These are phyloP conservation scores for Apaloderma vittatum DNA, from an alignment of 2,113 vertebrate species.

Conservation along the genomic window DNA sequence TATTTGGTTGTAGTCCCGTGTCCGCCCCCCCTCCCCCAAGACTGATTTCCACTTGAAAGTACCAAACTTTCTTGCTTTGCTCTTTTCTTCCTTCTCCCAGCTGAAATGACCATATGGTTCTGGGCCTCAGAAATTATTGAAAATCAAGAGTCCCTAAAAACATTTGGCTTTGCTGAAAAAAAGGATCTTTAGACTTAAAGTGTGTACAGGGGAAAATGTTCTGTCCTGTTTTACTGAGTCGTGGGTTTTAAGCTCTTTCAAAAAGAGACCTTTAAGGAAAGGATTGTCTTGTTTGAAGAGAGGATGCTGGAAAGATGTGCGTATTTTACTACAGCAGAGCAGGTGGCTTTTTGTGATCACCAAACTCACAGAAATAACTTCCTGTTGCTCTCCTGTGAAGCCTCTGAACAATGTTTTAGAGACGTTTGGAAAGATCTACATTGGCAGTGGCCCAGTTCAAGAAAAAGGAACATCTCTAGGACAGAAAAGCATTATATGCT, in stretches of 20 bases:
- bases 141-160: background rate
- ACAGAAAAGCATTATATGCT: background rate
- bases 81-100: background rate
- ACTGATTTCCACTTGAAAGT: background rate
- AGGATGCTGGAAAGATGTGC: no score
- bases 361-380: background rate
- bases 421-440: background rate
- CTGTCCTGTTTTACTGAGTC: background rate
- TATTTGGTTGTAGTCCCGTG: background rate
- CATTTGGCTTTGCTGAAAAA: background rate
- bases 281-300: background rate
- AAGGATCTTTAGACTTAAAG: background rate
- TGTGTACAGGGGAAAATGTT: background rate
- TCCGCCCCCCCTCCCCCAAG: no score
- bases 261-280: background rate
- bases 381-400: background rate
- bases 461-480: background rate
- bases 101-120: background rate
- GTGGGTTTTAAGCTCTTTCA: background rate
- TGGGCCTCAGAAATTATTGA: background rate
- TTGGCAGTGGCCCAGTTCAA: background rate
- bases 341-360: background rate
- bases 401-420: background rate
- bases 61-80: background rate
- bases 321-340: background rate